These are phyloP conservation scores for Cyrtonyx montezumae DNA, from an alignment of 2,113 vertebrate species.

Conservation along the genomic window DNA sequence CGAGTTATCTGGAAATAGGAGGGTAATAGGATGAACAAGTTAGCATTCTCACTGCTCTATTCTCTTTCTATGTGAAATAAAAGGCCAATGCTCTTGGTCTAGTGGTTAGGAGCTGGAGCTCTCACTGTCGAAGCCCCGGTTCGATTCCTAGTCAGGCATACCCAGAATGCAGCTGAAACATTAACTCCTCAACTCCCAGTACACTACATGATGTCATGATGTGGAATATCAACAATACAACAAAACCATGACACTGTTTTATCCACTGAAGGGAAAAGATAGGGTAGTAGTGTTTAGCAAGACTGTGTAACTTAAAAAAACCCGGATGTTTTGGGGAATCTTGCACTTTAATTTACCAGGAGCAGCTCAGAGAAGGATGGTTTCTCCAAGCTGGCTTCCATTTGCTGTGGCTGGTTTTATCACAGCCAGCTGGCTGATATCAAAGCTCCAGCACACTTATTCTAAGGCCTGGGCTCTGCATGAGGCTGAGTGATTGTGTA, in stretches of 20 bases:
- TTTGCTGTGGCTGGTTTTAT: background rate
- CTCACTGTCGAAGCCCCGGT: no score
- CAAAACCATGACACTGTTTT: background rate
- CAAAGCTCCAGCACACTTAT: background rate
- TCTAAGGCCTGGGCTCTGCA: background rate
- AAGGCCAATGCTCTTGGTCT: no score
- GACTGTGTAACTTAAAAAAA: background rate
- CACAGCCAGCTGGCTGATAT: background rate
- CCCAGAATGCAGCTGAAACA: no score
- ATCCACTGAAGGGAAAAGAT: background rate
- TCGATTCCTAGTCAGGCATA: no score
- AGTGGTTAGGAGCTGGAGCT: no score
- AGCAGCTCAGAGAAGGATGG: background rate
- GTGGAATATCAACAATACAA: no score
- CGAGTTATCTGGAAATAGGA: accelerated
- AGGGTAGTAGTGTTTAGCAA: background rate
- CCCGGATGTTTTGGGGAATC: background rate
- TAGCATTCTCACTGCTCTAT: background rate
- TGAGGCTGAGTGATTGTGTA: background rate
- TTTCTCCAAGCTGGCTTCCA: background rate
- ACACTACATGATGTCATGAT: no score
- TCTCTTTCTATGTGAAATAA: background rate
- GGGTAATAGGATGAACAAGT: background rate
- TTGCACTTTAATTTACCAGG: background rate
- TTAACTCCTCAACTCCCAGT: no score